phyloP scores from a whole-genome alignment of 2,797 vertebrate species.

The Gila robusta region DNA sequence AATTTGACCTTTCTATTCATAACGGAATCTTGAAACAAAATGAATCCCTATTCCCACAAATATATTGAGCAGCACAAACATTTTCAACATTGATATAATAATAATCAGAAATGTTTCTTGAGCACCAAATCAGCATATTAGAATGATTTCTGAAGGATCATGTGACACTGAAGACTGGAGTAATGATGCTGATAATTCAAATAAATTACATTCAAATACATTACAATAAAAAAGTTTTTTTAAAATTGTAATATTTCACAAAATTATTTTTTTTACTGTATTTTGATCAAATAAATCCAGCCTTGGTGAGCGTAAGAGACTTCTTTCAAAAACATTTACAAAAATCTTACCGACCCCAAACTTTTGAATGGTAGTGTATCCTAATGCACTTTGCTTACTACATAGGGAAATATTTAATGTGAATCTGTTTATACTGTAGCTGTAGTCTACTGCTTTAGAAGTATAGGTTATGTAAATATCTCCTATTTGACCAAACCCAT shows the following conservation, averaged over 20 bases:
- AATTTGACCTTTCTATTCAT: not conserved
- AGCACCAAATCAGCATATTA: not conserved
- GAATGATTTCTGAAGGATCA: not conserved
- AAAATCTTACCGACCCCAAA: not conserved
- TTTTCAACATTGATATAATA: not conserved
- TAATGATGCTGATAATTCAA: not conserved
- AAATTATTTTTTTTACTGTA: not conserved
- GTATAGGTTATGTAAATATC: conserved; percentile 20
- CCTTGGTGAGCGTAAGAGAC: not conserved
- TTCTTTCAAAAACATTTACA: too few relatives aligned
- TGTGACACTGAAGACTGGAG: not conserved
- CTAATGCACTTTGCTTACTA: conserved; percentile 37
- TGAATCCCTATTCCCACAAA: not conserved
- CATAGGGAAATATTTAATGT: conserved; percentile 41
- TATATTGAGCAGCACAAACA: not conserved
- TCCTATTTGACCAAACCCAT: conserved; percentile 2
- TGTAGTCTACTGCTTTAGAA: conserved; percentile 5
- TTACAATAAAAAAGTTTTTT: not conserved
- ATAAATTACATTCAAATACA: not conserved
- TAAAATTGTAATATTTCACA: not conserved
- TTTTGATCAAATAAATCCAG: conserved; percentile 8
- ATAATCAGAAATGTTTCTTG: not conserved
- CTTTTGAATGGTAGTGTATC: not conserved
- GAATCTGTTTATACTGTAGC: conserved; percentile 6
- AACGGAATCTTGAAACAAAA: not conserved